A percentile compares a stretch with the other conserved stretches of the same genome.
Evolutionary conservation across 2,113 vertebrate species (phyloP).

Genomic region (Calcarius ornatus): DNA sequence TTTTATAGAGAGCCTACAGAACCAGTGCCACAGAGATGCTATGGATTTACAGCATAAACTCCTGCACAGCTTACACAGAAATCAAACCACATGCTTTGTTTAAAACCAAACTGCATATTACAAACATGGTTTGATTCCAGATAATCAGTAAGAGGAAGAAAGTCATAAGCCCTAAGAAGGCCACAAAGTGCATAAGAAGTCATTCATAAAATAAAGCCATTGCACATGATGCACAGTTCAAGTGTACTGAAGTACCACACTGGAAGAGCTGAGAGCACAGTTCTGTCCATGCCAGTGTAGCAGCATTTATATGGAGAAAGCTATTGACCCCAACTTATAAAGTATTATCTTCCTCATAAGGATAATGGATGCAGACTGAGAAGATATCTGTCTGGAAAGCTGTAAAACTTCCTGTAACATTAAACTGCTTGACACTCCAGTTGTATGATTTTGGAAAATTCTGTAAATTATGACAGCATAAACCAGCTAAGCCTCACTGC

Average conservation of each 20-base stretch:
- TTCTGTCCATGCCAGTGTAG: conserved; percentile 39
- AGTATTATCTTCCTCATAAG: not conserved
- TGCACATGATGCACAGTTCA: conserved; percentile 66
- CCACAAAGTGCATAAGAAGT: conserved; percentile 86
- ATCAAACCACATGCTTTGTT: not conserved
- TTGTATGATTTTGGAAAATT: not conserved
- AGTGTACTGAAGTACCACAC: conserved; percentile 30
- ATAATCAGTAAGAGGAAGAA: conserved; percentile 29
- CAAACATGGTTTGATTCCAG: conserved; percentile 20
- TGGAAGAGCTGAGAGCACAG: not conserved
- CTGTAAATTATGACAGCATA: not conserved
- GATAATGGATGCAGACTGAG: not conserved
- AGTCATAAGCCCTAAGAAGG: conserved; percentile 75
- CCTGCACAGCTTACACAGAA: not conserved
- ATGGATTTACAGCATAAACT: not conserved
- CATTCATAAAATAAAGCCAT: conserved; percentile 75
- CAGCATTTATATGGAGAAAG: conserved; percentile 38
- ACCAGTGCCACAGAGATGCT: not conserved
- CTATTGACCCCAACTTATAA: conserved; percentile 4
- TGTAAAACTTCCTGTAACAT: not conserved
- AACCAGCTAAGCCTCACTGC: not conserved
- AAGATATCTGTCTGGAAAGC: conserved; percentile 3
- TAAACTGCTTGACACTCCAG: conserved; percentile 1
- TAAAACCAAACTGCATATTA: not conserved
- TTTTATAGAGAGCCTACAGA: not conserved